phyloP scores from a whole-genome alignment of 2,888 invertebrate genomes.

The Agrochola lychnidis region DNA sequence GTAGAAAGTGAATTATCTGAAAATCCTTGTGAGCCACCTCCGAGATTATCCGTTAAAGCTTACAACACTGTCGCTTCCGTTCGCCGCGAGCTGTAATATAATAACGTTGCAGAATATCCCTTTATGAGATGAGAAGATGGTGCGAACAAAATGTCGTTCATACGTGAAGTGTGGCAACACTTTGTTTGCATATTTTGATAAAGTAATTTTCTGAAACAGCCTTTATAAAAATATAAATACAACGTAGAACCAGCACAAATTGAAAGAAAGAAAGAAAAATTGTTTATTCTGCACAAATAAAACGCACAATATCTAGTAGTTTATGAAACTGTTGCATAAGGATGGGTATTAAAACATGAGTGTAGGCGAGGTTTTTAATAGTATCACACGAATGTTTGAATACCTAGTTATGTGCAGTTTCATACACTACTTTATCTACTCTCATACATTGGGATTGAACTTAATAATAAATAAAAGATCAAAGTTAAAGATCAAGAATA shows the following conservation, averaged over 20 bases:
- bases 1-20: slow-evolving; percentile 58
- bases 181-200: slow-evolving; percentile 9
- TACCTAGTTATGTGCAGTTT: too few relatives aligned
- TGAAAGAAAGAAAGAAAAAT: too few relatives aligned
- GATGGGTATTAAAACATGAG: too few relatives aligned
- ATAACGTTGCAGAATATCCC: slow-evolving; percentile 45
- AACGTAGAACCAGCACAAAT: not conserved
- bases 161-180: slow-evolving; percentile 16
- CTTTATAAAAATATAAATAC: not conserved
- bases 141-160: slow-evolving; percentile 37
- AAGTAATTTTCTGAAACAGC: slow-evolving; percentile 3
- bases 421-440: too few relatives aligned
- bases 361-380: too few relatives aligned
- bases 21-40: slow-evolving; percentile 40
- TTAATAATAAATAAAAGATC: too few relatives aligned
- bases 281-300: too few relatives aligned
- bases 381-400: too few relatives aligned
- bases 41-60: slow-evolving; percentile 55
- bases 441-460: too few relatives aligned
- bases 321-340: too few relatives aligned
- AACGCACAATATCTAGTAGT: too few relatives aligned
- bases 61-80: slow-evolving; percentile 52
- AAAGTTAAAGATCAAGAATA: too few relatives aligned
- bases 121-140: slow-evolving; percentile 21
- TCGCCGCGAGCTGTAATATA: slow-evolving; percentile 38